Evolutionary conservation across 2,113 vertebrate genomes (phyloP).

Genomic region (Collichthys lucidus): DNA sequence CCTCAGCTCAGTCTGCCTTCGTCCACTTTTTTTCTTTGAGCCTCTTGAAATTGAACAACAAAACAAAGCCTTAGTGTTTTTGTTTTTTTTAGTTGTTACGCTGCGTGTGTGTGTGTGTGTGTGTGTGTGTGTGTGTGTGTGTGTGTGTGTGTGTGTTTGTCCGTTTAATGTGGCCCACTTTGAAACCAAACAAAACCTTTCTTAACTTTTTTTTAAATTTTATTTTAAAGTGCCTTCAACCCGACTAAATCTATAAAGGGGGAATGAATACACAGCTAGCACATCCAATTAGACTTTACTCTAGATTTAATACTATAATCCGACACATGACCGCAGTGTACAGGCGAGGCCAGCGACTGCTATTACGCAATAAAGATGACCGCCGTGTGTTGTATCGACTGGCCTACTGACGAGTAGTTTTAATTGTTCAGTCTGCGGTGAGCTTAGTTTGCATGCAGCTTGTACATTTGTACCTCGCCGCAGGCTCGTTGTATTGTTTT

Average conservation of each 20-base stretch:
- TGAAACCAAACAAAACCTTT: conserved; percentile 36
- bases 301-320: conserved; percentile 84
- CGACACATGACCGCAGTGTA: conserved; percentile 74
- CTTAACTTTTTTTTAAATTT: neutral
- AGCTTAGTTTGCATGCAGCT: conserved; percentile 10
- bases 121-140: rapidly evolving
- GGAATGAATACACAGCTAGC: conserved; percentile 1
- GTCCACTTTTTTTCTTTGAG: neutral
- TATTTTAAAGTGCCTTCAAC: conserved; percentile 7
- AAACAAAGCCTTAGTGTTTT: conserved; percentile 47
- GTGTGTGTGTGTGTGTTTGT: rapidly evolving
- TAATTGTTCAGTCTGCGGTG: conserved; percentile 46
- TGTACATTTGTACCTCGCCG: neutral
- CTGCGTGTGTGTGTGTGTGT: rapidly evolving
- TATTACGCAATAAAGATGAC: conserved; percentile 80
- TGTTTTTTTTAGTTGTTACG: no score
- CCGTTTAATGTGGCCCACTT: neutral
- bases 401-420: conserved; percentile 37
- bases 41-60: conserved; percentile 7
- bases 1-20: neutral
- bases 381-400: conserved; percentile 50
- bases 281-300: conserved; percentile 79
- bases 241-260: neutral
- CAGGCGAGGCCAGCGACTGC: conserved; percentile 65
- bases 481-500: conserved; percentile 22